Evolutionary conservation across 2,113 vertebrate genomes (phyloP), one percentile per base, ranked within the genome.

Genomic region (Myanophis thanlyinensis): DNA sequence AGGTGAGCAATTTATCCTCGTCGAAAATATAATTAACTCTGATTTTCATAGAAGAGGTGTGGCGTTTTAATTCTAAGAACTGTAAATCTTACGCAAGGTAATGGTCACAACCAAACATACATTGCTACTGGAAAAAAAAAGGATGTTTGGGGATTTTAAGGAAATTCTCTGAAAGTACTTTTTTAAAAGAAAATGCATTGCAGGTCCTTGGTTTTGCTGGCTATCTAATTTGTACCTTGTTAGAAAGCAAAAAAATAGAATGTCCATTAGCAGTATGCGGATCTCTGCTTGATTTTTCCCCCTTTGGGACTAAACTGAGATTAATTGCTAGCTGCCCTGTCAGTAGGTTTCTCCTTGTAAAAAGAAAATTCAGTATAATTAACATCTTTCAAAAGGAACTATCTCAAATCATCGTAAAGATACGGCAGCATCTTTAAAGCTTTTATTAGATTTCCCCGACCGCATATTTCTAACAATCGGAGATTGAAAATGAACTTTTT

Each of bases 1-100:
- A 27, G 96, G 96, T 97, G 95, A 96, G 97, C 86, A 40, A 20
- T 23, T 96, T 46, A 35, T 90, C 27, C 8, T 22, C 15, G 18
- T 46, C 4, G 0, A 59, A 59, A 23, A 12, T 62, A 54, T 23
- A 56, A 35, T 91, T 91, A 91, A 62, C 91, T 89, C 95, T 53
- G 67, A 59, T 59, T 90, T 1, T 0, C 4, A 62, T 96, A 44
- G 46, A 90, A 47, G 30, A 25, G 93, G 27, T 2, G 30, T 95
- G 93, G 13, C 25, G 12, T 3, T 59, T 13, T 84, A 13, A 56
- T 90, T 40, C 5, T 22, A 85, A 0, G 13, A 25, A 4, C 53
- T 54, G 40, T 92, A 47, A 89, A 85, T 84, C 92, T 40, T 11
- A 15, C 51, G 20, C 46, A 13, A 85, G 48, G n/a, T 22, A 93